These are phyloP conservation scores for Acronicta leporina DNA, from an alignment of 2,888 invertebrate genomes.

Conservation along the genomic window DNA sequence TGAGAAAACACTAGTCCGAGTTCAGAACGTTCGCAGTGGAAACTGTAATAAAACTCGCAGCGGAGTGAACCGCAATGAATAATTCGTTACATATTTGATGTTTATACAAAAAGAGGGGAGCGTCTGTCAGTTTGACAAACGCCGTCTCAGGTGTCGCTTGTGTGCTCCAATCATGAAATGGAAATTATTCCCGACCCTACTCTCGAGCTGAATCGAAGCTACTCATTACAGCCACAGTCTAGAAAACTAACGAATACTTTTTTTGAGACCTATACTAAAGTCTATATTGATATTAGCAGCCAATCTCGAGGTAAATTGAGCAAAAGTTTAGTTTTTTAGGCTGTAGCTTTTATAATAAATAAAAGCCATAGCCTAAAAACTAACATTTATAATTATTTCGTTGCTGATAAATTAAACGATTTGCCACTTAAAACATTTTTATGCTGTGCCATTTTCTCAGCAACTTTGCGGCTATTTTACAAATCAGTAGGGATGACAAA, in stretches of 20 bases:
- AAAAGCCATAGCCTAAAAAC: background rate
- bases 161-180: slow-evolving; percentile 69
- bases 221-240: slow-evolving; percentile 57
- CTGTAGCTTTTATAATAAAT: too few relatives aligned
- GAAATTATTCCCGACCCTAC: slow-evolving; percentile 63
- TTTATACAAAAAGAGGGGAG: slow-evolving; percentile 64
- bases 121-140: slow-evolving; percentile 69
- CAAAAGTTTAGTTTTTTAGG: too few relatives aligned
- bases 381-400: background rate
- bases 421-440: background rate
- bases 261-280: slow-evolving; percentile 2
- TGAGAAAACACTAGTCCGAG: slow-evolving; percentile 38
- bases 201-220: slow-evolving; percentile 52
- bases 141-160: slow-evolving; percentile 67
- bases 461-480: slow-evolving; percentile 52
- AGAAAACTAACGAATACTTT: slow-evolving; percentile 22
- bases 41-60: slow-evolving; percentile 64
- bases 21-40: slow-evolving; percentile 41
- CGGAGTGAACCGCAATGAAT: slow-evolving; percentile 64
- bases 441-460: slow-evolving; percentile 12
- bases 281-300: too few relatives aligned
- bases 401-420: background rate
- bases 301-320: too few relatives aligned
- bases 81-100: slow-evolving; percentile 70
- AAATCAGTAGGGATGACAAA: slow-evolving; percentile 65